Evolutionary conservation across 2,888 invertebrate genomes (phyloP), one percentile per base, ranked within the genome.

Genomic region (Cryptops parisi): DNA sequence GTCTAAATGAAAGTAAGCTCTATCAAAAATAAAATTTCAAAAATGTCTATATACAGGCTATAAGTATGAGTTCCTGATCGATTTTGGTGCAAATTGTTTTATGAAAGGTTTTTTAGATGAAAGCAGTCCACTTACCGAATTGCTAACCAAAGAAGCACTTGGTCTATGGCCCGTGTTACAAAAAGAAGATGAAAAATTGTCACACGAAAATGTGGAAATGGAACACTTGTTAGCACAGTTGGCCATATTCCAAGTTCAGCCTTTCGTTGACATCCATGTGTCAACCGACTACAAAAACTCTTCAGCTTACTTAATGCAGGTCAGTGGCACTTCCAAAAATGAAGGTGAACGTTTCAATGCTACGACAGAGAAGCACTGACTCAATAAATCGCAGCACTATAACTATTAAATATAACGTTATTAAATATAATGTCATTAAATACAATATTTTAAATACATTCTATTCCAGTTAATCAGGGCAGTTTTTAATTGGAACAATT

Each of bases 271-370:
- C 51, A 60, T 66, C 23, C 67, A 65, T 55, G 64, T 68, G n/a
- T 64, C 65, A 0, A 67, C 65, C 5, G 72, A 72, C 61, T 72
- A 72, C 57, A 67, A 68, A 56, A 70, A 72, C 58, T 67, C 71
- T 2, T 66, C 68, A 5, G 61, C 64, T 41, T 72, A 73, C 59
- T 64, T 70, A 15, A 58, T 72, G 27, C 70, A 72, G 67, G 73
- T 73, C 58, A 57, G 22, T 21, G n/a, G 9, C 24, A 19, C 47
- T 47, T 26, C 2, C 21, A n/a, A n/a, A 5, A 6, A 21, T 19
- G n/a, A n/a, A n/a, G n/a, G n/a, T n/a, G n/a, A n/a, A n/a, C n/a
- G n/a, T n/a, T n/a, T n/a, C n/a, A n/a, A n/a, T n/a, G n/a, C n/a
- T n/a, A n/a, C n/a, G n/a, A n/a, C n/a, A n/a, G n/a, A n/a, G n/a